A percentile compares a stretch with the other conserved stretches of the same genome.
phyloP scores from a whole-genome alignment of 2,888 invertebrate species.

The Strigamia crassipes region DNA sequence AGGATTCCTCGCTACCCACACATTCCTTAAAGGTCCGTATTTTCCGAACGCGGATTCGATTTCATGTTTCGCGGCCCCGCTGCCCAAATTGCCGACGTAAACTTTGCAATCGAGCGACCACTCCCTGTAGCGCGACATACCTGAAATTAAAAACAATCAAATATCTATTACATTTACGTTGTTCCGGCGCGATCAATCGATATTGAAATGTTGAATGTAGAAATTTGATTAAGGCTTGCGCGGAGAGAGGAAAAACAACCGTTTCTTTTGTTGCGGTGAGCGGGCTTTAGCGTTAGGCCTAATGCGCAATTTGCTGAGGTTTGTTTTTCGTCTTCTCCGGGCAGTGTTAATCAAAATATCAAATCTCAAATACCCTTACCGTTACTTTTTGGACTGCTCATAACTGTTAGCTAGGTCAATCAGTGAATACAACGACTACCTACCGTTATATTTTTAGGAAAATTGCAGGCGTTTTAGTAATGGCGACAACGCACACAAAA shows the following conservation, averaged over 20 bases:
- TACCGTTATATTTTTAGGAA: slow-evolving; percentile 11
- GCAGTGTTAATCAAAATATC: not conserved
- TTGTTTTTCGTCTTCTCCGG: not conserved
- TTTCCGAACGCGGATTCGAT: slow-evolving; percentile 84
- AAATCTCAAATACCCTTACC: not conserved
- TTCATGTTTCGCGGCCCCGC: slow-evolving; percentile 87
- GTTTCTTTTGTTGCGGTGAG: not conserved
- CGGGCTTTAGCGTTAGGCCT: not conserved
- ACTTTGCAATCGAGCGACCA: slow-evolving; percentile 90
- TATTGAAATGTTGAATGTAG: too few species aligned
- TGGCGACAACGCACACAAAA: not conserved
- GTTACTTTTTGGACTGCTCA: slow-evolving; percentile 4
- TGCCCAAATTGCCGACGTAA: slow-evolving; percentile 88
- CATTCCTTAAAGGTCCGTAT: slow-evolving; percentile 85
- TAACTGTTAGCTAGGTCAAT: slow-evolving; percentile 15
- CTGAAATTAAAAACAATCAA: not conserved
- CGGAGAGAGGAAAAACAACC: not conserved
- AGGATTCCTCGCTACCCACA: slow-evolving; percentile 92
- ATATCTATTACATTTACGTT: not conserved
- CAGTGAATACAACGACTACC: not conserved
- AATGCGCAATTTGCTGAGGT: not conserved
- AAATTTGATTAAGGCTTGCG: too few species aligned
- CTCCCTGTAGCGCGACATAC: slow-evolving; percentile 76
- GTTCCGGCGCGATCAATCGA: too few species aligned
- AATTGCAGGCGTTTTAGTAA: not conserved